These are phyloP conservation scores for Phymorhynchus buccinoides DNA, from an alignment of 1,140 invertebrate species.

Conservation along the genomic window DNA sequence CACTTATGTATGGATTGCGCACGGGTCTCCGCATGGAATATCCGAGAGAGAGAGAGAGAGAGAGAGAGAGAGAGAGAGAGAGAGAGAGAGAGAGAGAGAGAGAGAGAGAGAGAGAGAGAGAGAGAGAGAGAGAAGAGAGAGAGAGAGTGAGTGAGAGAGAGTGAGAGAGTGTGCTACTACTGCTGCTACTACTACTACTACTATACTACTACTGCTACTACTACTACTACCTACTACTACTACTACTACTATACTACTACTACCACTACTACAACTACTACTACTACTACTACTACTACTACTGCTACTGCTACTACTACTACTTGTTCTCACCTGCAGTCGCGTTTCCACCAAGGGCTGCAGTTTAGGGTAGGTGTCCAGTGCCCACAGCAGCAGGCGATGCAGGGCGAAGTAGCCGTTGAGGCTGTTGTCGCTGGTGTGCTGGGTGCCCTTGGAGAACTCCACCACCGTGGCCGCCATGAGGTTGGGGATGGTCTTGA, in stretches of 20 bases:
- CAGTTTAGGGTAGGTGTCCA: constrained; percentile 61
- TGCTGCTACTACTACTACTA: no score
- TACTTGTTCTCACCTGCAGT: constrained; percentile 52
- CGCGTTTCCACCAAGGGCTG: constrained; percentile 51
- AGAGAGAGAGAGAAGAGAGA: neutral
- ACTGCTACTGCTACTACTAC: neutral
- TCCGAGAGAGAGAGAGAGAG: no score
- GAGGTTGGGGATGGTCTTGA: constrained; percentile 64
- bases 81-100: no score
- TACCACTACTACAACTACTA: neutral
- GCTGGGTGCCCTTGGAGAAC: constrained; percentile 66
- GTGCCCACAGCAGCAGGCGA: constrained; percentile 62
- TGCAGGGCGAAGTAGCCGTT: constrained; percentile 65
- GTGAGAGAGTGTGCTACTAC: neutral
- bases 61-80: no score
- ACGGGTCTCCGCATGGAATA: no score
- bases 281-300: neutral
- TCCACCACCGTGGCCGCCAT: constrained; percentile 65
- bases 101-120: neutral
- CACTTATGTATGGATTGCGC: no score
- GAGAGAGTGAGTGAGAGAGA: neutral
- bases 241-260: no score
- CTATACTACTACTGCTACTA: no score
- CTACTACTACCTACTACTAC: no score
- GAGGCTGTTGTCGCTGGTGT: constrained; percentile 64